Base-by-base conservation (phyloP, 2,797 vertebrate genomes). In the Micrastur ruficollis region DNA sequence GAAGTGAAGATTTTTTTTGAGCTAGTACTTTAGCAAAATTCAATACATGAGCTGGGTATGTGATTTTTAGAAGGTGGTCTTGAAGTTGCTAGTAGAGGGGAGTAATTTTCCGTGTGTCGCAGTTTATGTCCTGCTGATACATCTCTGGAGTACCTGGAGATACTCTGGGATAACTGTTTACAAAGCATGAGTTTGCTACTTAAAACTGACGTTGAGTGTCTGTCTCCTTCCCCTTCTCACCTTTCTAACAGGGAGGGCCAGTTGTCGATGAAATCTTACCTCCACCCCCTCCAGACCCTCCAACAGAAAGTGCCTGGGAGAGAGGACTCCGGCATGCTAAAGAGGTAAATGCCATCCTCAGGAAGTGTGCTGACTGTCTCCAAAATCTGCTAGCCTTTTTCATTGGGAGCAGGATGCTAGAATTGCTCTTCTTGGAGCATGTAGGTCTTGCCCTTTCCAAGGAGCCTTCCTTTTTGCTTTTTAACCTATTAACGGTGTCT, bases 261-360 rank as follows among this genome's bases (percentile, higher is more conserved):
- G 98, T 98, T 3, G 98, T 99, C 34, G 99, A 99, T 95, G 99
- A 99, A 95, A 98, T 99, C 38, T 98, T 99, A 73, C 99, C 99
- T 32, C 99, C 99, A 0, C 99, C 99, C 53, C 98, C 99, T 52
- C 98, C 98, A 34, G 99, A 99, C 82, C 99, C 99, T 91, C 99
- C 99, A 13, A 98, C 99, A 93, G 99, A 99, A 98, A 99, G 99
- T 70, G 99, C 99, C 84, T 99, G 99, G 99, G 99, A 99, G 96
- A 98, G 99, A 89, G 99, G 99, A 22, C 98, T 99, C 82, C 98
- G 99, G 61, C 99, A 99, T 0, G 99, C 99, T 20, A 99, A 99
- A 97, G 99, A 99, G 99, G 99, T 99, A 98, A 66, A 15, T 5
- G 11, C 5, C 58, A 15, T 14, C 44, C 44, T 58, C 12, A 2